These are phyloP conservation scores for Actinernus sp. DNA, from an alignment of 92 coral and sea anemone genomes.

Conservation along the genomic window DNA sequence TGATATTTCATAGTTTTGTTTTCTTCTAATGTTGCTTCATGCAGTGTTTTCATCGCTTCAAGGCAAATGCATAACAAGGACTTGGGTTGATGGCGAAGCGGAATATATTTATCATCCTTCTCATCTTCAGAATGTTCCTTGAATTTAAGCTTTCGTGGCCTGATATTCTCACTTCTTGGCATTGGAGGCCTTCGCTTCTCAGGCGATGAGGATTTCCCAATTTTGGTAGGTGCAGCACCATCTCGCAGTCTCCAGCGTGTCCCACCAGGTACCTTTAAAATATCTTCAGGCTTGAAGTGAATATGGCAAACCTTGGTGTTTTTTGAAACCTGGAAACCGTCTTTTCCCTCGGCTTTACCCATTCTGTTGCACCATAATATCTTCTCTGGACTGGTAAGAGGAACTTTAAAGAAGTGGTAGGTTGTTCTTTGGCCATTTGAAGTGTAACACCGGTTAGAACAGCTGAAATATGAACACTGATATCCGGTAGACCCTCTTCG, in stretches of 20 bases:
- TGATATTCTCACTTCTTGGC: not conserved
- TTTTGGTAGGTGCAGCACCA: conserved; percentile 34
- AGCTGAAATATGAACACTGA: conserved; percentile 36
- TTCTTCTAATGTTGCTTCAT: not conserved
- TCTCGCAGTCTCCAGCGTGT: conserved; percentile 22
- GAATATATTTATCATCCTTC: not conserved
- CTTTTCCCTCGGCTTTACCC: conserved; percentile 19
- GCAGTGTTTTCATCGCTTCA: conserved; percentile 1
- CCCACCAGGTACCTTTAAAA: conserved; percentile 22
- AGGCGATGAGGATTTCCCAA: not conserved
- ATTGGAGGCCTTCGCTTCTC: conserved; percentile 16
- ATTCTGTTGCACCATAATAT: conserved; percentile 20
- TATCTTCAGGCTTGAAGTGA: conserved; percentile 14
- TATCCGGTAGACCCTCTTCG: not conserved
- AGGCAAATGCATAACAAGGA: conserved; percentile 10
- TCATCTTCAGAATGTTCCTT: not conserved
- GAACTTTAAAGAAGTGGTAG: conserved; percentile 30
- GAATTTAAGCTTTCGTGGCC: not conserved
- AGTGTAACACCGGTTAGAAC: conserved; percentile 27
- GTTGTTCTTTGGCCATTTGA: conserved; percentile 29
- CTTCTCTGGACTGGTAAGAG: conserved; percentile 4
- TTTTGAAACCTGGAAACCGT: conserved; percentile 11
- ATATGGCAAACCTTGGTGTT: conserved; percentile 19
- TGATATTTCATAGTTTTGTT: not conserved
- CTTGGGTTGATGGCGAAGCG: conserved; percentile 10